Percentiles rank a stretch among this genome's conserved stretches.
Evolutionary conservation across 2,888 invertebrate genomes (phyloP).

Genomic region (Cheilosia impressa): DNA sequence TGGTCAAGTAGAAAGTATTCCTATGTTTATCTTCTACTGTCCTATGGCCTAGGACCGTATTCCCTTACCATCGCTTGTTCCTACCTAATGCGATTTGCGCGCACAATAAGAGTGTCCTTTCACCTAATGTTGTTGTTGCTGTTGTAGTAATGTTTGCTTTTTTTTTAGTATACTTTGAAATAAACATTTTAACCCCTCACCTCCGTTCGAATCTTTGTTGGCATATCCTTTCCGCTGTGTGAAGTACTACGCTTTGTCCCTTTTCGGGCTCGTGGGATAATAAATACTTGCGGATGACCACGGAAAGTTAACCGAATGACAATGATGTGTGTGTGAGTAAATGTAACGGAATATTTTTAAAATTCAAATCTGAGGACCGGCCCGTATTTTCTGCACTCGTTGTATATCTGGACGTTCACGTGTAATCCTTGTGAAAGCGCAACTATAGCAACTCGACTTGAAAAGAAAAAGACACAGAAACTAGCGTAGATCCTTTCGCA

Average conservation of each 20-base stretch:
- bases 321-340: neutral
- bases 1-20: conserved; percentile 71
- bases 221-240: conserved; percentile 19
- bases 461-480: conserved; percentile 54
- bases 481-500: conserved; percentile 66
- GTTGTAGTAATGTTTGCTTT: conserved; percentile 60
- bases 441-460: conserved; percentile 12
- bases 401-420: conserved; percentile 29
- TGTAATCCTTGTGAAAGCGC: conserved; percentile 36
- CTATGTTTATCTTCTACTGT: conserved; percentile 67
- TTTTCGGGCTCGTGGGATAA: conserved; percentile 29
- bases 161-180: conserved; percentile 60
- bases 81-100: conserved; percentile 64
- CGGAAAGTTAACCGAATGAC: conserved; percentile 2
- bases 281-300: conserved; percentile 63
- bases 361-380: conserved; percentile 26
- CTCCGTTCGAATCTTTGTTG: conserved; percentile 1
- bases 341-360: conserved; percentile 17
- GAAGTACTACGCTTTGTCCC: conserved; percentile 7
- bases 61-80: conserved; percentile 22
- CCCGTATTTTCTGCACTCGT: conserved; percentile 63
- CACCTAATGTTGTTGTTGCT: conserved; percentile 49
- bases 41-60: conserved; percentile 42
- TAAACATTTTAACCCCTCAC: conserved; percentile 42
- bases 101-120: conserved; percentile 58